These are phyloP conservation scores for Diplodus puntazzo DNA, from an alignment of 2,797 vertebrate species.

Conservation along the genomic window DNA sequence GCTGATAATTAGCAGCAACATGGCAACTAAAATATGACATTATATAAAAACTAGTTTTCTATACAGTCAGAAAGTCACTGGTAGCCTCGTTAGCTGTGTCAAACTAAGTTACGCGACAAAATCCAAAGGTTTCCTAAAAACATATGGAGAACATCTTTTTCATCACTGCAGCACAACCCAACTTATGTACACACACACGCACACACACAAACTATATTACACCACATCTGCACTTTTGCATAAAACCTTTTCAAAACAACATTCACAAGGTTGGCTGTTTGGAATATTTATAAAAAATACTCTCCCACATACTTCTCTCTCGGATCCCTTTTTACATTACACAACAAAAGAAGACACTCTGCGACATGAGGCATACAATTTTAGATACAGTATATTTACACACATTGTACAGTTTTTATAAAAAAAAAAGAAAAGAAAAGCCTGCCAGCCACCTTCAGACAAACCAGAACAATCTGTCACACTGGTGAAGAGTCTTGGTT, in stretches of 20 bases:
- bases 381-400: conserved; percentile 79
- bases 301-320: conserved; percentile 50
- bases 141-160: conserved; percentile 41
- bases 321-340: conserved; percentile 52
- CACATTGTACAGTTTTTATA: conserved; percentile 66
- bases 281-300: conserved; percentile 80
- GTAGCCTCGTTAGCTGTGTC: conserved; percentile 29
- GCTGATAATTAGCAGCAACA: conserved; percentile 29
- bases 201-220: conserved; percentile 49
- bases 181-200: conserved; percentile 37
- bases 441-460: conserved; percentile 47
- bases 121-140: conserved; percentile 46
- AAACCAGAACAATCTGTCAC: conserved; percentile 42
- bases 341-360: conserved; percentile 71
- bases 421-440: conserved; percentile 52
- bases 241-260: conserved; percentile 69
- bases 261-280: conserved; percentile 69
- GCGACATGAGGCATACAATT: conserved; percentile 63
- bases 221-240: conserved; percentile 71
- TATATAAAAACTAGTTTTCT: conserved; percentile 21
- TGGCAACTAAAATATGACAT: conserved; percentile 30
- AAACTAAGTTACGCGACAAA: conserved; percentile 53
- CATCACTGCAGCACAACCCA: conserved; percentile 44
- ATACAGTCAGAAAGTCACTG: conserved; percentile 12
- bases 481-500: conserved; percentile 38